Evolutionary conservation across 2,113 vertebrate species (phyloP).

Genomic region (Mastomys natalensis): DNA sequence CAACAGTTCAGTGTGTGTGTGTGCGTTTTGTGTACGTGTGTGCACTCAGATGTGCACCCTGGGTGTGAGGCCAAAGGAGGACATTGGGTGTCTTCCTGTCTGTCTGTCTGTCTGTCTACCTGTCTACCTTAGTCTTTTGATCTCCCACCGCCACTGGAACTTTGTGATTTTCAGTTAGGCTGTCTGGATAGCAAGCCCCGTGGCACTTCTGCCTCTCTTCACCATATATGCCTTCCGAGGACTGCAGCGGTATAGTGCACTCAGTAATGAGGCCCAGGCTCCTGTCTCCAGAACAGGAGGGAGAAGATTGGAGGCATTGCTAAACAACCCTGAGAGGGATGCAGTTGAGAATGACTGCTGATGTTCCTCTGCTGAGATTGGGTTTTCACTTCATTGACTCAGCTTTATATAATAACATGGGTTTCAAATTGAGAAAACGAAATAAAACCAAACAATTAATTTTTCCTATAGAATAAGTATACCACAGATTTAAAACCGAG

Average conservation of each 20-base stretch:
- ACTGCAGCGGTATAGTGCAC: not conserved
- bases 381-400: conserved; percentile 44
- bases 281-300: not conserved
- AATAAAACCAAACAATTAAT: conserved; percentile 28
- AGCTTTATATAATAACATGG: conserved; percentile 1
- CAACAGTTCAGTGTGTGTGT: not conserved
- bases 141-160: not conserved
- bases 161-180: not conserved
- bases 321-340: not conserved
- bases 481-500: conserved; percentile 6
- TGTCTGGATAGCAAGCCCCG: not conserved
- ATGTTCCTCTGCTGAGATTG: conserved; percentile 14
- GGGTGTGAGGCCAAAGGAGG: not conserved
- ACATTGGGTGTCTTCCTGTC: no score
- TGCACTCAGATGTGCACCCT: not conserved
- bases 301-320: not conserved
- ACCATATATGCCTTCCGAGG: not conserved
- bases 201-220: not conserved
- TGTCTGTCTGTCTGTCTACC: no score
- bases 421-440: conserved; percentile 32
- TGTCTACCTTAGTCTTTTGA: not conserved
- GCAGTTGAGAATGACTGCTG: not conserved
- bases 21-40: not conserved
- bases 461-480: not conserved
- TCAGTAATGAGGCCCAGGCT: not conserved